Evolutionary conservation across 2,797 vertebrate genomes (phyloP).

Genomic region (Enteromius mattozi): DNA sequence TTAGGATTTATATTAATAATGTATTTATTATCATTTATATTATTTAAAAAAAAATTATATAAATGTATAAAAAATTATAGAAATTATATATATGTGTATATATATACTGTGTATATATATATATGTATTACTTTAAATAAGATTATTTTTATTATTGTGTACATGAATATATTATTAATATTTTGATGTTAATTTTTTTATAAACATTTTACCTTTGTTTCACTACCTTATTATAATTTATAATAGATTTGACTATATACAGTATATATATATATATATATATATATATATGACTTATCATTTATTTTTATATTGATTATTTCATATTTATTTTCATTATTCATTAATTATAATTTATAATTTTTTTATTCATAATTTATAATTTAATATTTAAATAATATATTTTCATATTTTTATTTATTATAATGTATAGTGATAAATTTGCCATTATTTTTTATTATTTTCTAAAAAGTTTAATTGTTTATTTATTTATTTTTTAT

Average conservation of each 20-base stretch:
- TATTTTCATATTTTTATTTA: neutral
- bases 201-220: no score
- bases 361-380: no score
- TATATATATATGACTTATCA: neutral
- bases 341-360: neutral
- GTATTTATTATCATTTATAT: neutral
- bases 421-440: neutral
- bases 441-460: neutral
- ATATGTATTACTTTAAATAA: neutral
- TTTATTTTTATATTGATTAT: neutral
- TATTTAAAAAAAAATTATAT: no score
- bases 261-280: neutral
- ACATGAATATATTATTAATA: neutral
- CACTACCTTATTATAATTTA: neutral
- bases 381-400: no score
- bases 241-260: neutral
- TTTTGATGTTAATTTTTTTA: neutral
- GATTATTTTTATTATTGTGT: neutral
- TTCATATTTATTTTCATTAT: neutral
- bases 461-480: neutral
- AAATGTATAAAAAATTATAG: neutral
- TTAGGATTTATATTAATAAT: neutral
- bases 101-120: no score
- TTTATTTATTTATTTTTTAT: neutral
- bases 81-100: neutral